A percentile compares a stretch with the other conserved stretches of the same genome.
phyloP scores from a whole-genome alignment of 2,888 invertebrate genomes.

The Operophtera brumata region DNA sequence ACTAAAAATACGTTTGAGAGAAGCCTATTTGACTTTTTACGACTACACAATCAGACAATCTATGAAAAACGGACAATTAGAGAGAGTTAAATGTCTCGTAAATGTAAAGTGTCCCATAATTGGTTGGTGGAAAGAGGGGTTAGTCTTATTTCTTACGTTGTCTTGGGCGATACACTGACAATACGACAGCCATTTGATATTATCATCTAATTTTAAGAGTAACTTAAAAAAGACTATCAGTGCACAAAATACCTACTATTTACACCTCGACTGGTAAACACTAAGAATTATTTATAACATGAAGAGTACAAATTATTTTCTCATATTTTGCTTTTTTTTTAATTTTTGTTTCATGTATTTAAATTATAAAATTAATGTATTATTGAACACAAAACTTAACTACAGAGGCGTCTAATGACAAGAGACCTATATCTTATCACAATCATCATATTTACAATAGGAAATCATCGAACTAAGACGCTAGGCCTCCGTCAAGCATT shows the following conservation, averaged over 20 bases:
- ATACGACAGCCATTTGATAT: conserved; percentile 70
- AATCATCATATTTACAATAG: conserved; percentile 32
- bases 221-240: conserved; percentile 73
- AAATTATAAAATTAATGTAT: conserved; percentile 52
- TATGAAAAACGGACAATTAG: no score
- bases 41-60: no score
- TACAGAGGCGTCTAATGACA: conserved; percentile 31
- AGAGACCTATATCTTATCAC: conserved; percentile 24
- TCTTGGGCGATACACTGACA: conserved; percentile 55
- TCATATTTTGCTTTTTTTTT: conserved; percentile 55
- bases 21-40: no score
- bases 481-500: conserved; percentile 41
- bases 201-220: conserved; percentile 56
- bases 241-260: conserved; percentile 72
- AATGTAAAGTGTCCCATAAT: no score
- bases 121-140: no score
- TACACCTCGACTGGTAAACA: conserved; percentile 65
- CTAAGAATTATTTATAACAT: conserved; percentile 54
- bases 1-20: no score
- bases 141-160: conserved; percentile 37
- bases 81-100: no score
- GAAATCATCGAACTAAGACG: conserved; percentile 22
- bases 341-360: conserved; percentile 48
- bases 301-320: conserved; percentile 52
- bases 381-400: conserved; percentile 63